These are phyloP conservation scores for Numenius phaeopus DNA, from an alignment of 2,797 vertebrate species.

Conservation along the genomic window DNA sequence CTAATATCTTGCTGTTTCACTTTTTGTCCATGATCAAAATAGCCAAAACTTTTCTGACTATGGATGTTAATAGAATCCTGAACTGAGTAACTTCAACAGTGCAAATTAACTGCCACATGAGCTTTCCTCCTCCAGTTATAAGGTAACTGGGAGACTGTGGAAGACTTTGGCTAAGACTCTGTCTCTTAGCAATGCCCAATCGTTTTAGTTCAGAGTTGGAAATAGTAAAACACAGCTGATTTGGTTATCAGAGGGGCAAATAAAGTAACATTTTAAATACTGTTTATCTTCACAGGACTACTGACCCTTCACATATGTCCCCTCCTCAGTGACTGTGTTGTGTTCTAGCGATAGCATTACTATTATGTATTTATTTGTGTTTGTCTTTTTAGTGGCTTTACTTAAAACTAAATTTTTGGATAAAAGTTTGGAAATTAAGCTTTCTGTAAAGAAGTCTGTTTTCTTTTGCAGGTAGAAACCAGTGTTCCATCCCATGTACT, in stretches of 20 bases:
- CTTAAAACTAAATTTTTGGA: not conserved
- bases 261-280: not conserved
- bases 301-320: fast-evolving
- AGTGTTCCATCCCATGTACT: constrained; percentile 85
- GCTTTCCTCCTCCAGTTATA: not conserved
- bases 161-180: not conserved
- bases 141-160: not conserved
- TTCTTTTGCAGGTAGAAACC: constrained; percentile 88
- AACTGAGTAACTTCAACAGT: not conserved
- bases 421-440: not conserved
- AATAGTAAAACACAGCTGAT: not conserved
- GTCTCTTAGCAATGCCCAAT: not conserved
- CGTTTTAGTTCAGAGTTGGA: not conserved
- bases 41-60: not conserved
- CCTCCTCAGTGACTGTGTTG: not conserved
- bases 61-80: not conserved
- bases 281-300: not conserved
- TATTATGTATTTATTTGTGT: not conserved
- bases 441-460: not conserved
- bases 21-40: not conserved
- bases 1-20: not conserved
- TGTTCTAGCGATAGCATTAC: not conserved
- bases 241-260: not conserved
- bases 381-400: not conserved
- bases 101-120: not conserved